Evolutionary conservation across 2,888 invertebrate genomes (phyloP).

Genomic region (Erebia palarica): DNA sequence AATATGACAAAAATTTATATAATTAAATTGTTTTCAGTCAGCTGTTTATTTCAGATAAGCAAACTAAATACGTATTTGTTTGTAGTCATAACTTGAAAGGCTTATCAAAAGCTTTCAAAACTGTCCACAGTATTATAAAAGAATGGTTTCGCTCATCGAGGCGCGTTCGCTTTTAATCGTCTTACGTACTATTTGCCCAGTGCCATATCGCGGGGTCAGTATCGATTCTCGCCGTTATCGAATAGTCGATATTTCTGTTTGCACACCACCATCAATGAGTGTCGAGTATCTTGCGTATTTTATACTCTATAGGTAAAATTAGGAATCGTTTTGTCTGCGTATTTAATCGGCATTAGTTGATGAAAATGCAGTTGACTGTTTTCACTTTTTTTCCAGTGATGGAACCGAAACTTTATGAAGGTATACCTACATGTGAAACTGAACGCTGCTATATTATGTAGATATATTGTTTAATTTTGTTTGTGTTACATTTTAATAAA

Average conservation of each 20-base stretch:
- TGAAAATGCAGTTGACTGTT: neutral
- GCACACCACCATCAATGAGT: constrained; percentile 71
- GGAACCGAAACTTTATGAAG: neutral
- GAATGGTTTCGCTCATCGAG: constrained; percentile 42
- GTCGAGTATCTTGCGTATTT: constrained; percentile 77
- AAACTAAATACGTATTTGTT: neutral
- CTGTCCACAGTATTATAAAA: neutral
- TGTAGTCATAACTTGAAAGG: neutral
- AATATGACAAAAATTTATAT: no score
- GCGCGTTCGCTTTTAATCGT: constrained; percentile 62
- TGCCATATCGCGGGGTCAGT: constrained; percentile 65
- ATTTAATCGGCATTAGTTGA: neutral
- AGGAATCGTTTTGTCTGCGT: neutral
- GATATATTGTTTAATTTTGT: no score
- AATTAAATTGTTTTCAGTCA: no score
- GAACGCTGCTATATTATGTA: no score
- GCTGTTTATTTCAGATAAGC: no score
- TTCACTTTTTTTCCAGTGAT: no score
- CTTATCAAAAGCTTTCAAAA: neutral
- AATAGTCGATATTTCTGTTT: constrained; percentile 78
- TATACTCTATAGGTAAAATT: constrained; percentile 40
- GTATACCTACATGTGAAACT: neutral
- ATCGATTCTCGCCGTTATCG: constrained; percentile 76
- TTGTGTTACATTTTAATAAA: no score
- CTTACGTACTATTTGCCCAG: constrained; percentile 60